These are phyloP conservation scores for Eupeodes corollae DNA, from an alignment of 1,140 invertebrate genomes.

Conservation along the genomic window DNA sequence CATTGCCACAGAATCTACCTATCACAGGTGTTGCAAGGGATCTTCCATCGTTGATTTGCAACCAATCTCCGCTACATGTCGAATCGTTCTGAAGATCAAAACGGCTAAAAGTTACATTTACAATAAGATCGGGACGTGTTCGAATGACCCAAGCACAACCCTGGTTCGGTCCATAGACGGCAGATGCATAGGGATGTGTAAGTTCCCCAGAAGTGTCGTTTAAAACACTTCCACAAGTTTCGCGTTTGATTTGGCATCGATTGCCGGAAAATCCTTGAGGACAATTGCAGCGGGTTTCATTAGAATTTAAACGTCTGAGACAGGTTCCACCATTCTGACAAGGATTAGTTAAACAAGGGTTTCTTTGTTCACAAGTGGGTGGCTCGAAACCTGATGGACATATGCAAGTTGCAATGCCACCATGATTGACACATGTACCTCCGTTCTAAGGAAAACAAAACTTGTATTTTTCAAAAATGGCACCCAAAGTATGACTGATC, in stretches of 20 bases:
- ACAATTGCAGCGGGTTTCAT: slow-evolving; percentile 40
- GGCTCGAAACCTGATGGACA: slow-evolving; percentile 41
- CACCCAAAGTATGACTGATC: not conserved
- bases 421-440: slow-evolving; percentile 54
- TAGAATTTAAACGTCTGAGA: slow-evolving; percentile 22
- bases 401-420: slow-evolving; percentile 41
- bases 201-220: slow-evolving; percentile 29
- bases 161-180: slow-evolving; percentile 36
- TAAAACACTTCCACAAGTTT: slow-evolving; percentile 40
- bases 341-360: slow-evolving; percentile 57
- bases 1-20: slow-evolving; percentile 65
- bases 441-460: slow-evolving; percentile 41
- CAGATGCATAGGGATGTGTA: slow-evolving; percentile 40
- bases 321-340: slow-evolving; percentile 69
- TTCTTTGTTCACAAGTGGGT: slow-evolving; percentile 39
- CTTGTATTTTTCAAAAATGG: not conserved
- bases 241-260: slow-evolving; percentile 15
- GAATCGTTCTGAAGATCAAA: slow-evolving; percentile 55
- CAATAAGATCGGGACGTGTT: slow-evolving; percentile 47
- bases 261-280: slow-evolving; percentile 39
- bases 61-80: slow-evolving; percentile 52
- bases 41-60: slow-evolving; percentile 68
- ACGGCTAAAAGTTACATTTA: slow-evolving; percentile 64
- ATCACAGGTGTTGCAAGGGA: slow-evolving; percentile 52
- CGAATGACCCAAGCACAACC: slow-evolving; percentile 73